These are phyloP conservation scores for Leptinotarsa defecta DNA, from an alignment of 1,140 invertebrate genomes.

Conservation along the genomic window DNA sequence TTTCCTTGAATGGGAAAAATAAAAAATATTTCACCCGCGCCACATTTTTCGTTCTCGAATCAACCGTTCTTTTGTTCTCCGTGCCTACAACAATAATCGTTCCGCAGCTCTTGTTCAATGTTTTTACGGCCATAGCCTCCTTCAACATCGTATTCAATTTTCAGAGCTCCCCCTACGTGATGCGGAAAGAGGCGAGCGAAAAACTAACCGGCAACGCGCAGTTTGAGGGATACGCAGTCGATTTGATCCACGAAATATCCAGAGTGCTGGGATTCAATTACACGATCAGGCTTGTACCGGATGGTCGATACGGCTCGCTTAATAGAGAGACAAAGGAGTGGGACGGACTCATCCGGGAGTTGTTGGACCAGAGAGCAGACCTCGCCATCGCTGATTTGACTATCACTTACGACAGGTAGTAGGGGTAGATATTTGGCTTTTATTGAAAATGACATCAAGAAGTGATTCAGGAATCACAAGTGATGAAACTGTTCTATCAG, in stretches of 20 bases:
- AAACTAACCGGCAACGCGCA: slow-evolving; percentile 82
- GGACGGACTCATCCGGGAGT: slow-evolving; percentile 93
- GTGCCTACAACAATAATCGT: background rate
- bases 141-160: slow-evolving; percentile 14
- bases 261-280: slow-evolving; percentile 89
- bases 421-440: background rate
- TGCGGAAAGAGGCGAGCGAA: slow-evolving; percentile 82
- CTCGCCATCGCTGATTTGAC: slow-evolving; percentile 91
- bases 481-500: too few species aligned
- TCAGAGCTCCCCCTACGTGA: slow-evolving; percentile 90
- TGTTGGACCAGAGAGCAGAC: slow-evolving; percentile 88
- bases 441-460: too few species aligned
- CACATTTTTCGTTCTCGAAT: too few species aligned
- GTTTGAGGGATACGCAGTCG: slow-evolving; percentile 86
- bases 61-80: too few species aligned
- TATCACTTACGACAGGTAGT: slow-evolving; percentile 79
- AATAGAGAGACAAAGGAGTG: slow-evolving; percentile 68
- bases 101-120: background rate
- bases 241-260: slow-evolving; percentile 88
- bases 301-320: slow-evolving; percentile 63
- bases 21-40: too few species aligned
- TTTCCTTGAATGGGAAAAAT: too few species aligned
- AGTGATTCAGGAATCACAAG: too few species aligned
- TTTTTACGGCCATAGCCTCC: too few species aligned
- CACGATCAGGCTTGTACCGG: slow-evolving; percentile 79